These are phyloP conservation scores for Molossus molossus DNA, from an alignment of 2,797 vertebrate species.

Conservation along the genomic window DNA sequence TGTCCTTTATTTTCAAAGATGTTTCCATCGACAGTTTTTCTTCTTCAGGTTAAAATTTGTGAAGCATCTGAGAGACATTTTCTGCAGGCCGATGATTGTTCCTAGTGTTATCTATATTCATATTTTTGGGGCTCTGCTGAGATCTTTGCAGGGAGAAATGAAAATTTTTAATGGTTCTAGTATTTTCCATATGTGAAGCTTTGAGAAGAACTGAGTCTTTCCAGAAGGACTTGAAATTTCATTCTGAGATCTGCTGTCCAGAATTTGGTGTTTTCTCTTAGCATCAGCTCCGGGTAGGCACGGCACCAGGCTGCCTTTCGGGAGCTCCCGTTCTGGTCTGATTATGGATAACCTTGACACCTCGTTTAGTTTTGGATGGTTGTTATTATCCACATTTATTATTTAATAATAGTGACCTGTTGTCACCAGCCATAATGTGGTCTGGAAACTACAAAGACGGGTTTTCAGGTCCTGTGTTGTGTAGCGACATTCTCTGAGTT, in stretches of 20 bases:
- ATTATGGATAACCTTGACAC: background rate
- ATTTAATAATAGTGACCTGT: background rate
- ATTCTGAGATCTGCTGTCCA: background rate
- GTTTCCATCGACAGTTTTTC: background rate
- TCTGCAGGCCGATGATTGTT: constrained; percentile 25
- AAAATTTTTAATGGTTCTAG: background rate
- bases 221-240: background rate
- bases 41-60: constrained; percentile 36
- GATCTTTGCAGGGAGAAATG: constrained; percentile 31
- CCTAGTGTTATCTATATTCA: constrained; percentile 15
- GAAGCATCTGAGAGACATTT: constrained; percentile 59
- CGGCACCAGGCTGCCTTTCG: background rate
- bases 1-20: background rate
- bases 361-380: constrained; percentile 38
- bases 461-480: background rate
- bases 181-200: background rate
- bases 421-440: constrained; percentile 8
- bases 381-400: constrained; percentile 24
- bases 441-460: background rate
- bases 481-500: background rate
- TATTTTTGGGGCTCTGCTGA: background rate
- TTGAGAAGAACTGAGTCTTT: constrained; percentile 23
- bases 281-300: background rate
- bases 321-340: background rate
- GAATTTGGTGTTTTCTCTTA: constrained; percentile 46